Base-by-base conservation (phyloP, 1,140 invertebrate species). In the Drosophila busckii region DNA sequence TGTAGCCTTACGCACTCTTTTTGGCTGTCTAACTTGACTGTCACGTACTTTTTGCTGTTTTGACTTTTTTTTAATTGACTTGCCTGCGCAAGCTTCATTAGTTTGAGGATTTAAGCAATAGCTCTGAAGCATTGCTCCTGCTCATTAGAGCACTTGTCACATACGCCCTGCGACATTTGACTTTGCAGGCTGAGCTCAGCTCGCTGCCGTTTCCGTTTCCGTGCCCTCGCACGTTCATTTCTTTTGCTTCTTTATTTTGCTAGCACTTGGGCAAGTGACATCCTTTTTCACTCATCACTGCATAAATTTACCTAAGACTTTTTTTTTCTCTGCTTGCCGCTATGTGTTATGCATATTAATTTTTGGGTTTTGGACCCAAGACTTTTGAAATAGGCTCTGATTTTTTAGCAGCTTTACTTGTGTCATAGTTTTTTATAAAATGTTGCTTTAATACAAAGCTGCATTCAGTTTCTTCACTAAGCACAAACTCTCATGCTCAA, bases 281-380 rank as follows among this genome's bases (percentile, higher is more conserved):
- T 71, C 78, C 78, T 73, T 84, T 84, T 80, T 69, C 71, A 84
- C 80, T 84, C 78, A 78, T 73, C 78, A 70, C 78, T 84, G 71
- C 80, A 80, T 84, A 84, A 44, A 78, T 84, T 78, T 73, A 52
- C 28, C 29, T 35, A 69, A 80, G 76, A 69, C 75, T 80, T 82
- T 75, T 82, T 53, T 68, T 60, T 69, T n/a, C n/a, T n/a, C n/a
- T n/a, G n/a, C 38, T 50, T 66, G 56, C 73, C 73, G 59, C 37
- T 40, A 69, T 55, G 75, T 64, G 68, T 73, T 80, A 82, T 80
- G 80, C 65, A 84, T 84, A 75, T 80, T 84, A 84, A 84, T 84
- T 56, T 65, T 52, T 31, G 6, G n/a, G n/a, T 22, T 19, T 29
- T 13, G 28, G 16, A 9, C 17, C 16, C n/a, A 19, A 53, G 7